Conservation (phyloP, 1,140 invertebrate species). For the Onthophagus taurus region DNA sequence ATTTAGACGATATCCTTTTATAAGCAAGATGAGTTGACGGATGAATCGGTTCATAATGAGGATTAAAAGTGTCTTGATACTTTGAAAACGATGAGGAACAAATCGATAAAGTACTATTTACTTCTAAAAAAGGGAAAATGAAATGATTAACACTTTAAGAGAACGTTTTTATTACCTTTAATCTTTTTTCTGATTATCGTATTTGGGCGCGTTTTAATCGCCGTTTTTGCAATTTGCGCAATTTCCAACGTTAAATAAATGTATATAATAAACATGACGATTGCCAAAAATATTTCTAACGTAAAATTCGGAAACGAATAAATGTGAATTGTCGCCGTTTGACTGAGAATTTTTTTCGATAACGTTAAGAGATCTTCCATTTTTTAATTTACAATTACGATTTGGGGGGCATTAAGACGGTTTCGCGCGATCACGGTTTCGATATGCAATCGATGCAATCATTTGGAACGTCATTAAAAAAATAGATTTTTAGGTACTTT, state of each 20-base stretch:
- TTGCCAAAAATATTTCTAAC: slow-evolving; percentile 10
- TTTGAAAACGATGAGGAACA: slow-evolving; percentile 1
- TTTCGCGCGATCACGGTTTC: too few relatives aligned
- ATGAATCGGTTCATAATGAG: slow-evolving; percentile 5
- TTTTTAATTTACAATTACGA: slow-evolving; percentile 7
- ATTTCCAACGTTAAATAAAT: slow-evolving; percentile 3
- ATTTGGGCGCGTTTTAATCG: slow-evolving; percentile 7
- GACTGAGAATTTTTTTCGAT: slow-evolving; percentile 2
- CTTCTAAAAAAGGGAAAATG: slow-evolving; percentile 1
- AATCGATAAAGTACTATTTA: slow-evolving; percentile 2
- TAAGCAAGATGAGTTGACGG: slow-evolving; percentile 5
- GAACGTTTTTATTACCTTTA: slow-evolving; percentile 10
- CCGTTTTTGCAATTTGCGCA: slow-evolving; percentile 6
- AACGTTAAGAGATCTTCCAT: slow-evolving; percentile 4
- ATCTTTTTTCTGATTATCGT: slow-evolving; percentile 3
- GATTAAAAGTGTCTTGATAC: too few relatives aligned
- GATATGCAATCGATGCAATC: too few relatives aligned
- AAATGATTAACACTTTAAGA: not conserved
- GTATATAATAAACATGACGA: slow-evolving; percentile 11
- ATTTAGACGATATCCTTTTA: slow-evolving; percentile 7
- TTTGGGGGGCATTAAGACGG: too few relatives aligned
- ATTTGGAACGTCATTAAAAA: too few relatives aligned
- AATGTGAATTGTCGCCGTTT: slow-evolving; percentile 9
- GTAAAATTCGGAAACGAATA: slow-evolving; percentile 12
- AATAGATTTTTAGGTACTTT: too few relatives aligned